These are phyloP conservation scores for Drosophila yakuba DNA, from an alignment of 1,140 invertebrate species.

Conservation along the genomic window DNA sequence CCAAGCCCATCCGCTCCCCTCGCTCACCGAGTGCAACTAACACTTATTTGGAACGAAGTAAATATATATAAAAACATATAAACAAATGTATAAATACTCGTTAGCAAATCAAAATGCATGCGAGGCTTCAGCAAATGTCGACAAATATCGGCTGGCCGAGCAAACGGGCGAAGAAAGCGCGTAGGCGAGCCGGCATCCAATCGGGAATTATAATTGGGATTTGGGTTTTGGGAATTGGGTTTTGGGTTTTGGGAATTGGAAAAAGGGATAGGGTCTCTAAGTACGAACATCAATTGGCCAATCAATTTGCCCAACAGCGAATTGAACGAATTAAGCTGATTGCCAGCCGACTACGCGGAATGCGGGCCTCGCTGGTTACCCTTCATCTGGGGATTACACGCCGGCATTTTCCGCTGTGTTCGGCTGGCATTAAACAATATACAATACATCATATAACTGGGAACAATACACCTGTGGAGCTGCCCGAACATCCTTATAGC, in stretches of 20 bases:
- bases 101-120: conserved; percentile 58
- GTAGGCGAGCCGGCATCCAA: conserved; percentile 28
- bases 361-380: conserved; percentile 37
- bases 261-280: background rate
- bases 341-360: conserved; percentile 16
- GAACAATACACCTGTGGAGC: too few relatives aligned
- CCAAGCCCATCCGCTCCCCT: background rate
- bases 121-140: conserved; percentile 19
- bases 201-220: conserved; percentile 15
- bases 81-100: conserved; percentile 44
- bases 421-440: too few relatives aligned
- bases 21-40: conserved; percentile 6
- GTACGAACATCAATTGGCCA: conserved; percentile 36
- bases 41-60: conserved; percentile 28
- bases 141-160: conserved; percentile 6
- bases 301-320: conserved; percentile 47
- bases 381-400: conserved; percentile 9
- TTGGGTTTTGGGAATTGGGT: conserved; percentile 1
- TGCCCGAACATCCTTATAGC: too few relatives aligned
- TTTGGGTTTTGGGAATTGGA: conserved; percentile 1
- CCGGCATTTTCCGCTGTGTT: background rate
- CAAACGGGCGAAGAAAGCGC: conserved; percentile 36
- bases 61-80: conserved; percentile 22
- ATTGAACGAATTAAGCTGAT: conserved; percentile 50
- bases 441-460: too few relatives aligned